Conservation (phyloP, 2,888 invertebrate species). For the Phyllotreta striolata region DNA sequence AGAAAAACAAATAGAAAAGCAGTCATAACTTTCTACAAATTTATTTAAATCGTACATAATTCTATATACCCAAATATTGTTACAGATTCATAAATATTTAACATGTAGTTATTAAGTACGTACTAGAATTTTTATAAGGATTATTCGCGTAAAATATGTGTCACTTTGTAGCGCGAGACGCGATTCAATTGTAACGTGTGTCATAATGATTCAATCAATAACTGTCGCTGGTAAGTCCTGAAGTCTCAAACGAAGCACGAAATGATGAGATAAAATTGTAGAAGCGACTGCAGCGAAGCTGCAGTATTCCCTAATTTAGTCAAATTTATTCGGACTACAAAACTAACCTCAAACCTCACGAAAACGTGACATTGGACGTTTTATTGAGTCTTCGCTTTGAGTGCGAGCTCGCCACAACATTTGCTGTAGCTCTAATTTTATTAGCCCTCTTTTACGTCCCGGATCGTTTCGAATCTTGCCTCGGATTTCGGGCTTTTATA, state of each 20-base stretch:
- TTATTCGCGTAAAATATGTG: too few species aligned
- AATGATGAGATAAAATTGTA: slow-evolving; percentile 28
- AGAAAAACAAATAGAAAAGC: too few species aligned
- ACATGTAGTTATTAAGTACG: too few species aligned
- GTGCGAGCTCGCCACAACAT: slow-evolving; percentile 33
- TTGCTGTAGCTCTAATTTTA: slow-evolving; percentile 33
- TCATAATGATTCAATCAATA: slow-evolving; percentile 18
- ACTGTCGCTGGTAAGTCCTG: slow-evolving; percentile 15
- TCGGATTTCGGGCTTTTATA: slow-evolving; percentile 28
- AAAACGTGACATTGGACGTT: slow-evolving; percentile 35
- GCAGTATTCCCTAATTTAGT: slow-evolving; percentile 33
- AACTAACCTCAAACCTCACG: slow-evolving; percentile 33
- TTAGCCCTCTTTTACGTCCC: slow-evolving; percentile 33
- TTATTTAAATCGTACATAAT: too few species aligned
- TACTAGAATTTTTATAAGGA: too few species aligned
- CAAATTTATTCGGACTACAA: slow-evolving; percentile 35
- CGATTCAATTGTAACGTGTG: slow-evolving; percentile 11
- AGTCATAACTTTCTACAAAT: too few species aligned
- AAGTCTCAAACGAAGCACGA: slow-evolving; percentile 17
- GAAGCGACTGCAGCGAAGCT: slow-evolving; percentile 23
- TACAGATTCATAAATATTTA: too few species aligned
- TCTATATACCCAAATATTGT: too few species aligned
- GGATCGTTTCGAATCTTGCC: slow-evolving; percentile 28
- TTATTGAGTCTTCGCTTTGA: slow-evolving; percentile 35
- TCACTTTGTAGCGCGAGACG: background rate